Conservation (phyloP, 2,113 vertebrate species). For the Plestiodon gilberti region DNA sequence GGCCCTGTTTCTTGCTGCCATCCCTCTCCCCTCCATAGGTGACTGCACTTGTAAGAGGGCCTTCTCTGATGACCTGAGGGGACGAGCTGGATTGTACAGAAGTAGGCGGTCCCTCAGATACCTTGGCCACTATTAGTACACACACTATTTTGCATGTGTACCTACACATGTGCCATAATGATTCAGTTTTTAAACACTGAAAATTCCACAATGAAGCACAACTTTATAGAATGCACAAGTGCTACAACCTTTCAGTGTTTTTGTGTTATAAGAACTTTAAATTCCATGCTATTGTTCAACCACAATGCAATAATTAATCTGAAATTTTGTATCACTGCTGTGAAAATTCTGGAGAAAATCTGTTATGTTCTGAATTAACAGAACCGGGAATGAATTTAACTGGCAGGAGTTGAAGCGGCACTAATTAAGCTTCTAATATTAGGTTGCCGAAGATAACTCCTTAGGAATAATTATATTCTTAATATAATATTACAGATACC, state of each 20-base stretch:
- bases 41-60: too few species aligned
- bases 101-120: too few species aligned
- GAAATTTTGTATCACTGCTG: not conserved
- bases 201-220: not conserved
- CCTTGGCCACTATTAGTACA: too few species aligned
- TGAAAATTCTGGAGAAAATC: not conserved
- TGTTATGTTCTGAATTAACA: not conserved
- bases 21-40: too few species aligned
- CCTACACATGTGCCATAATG: not conserved
- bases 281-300: too few species aligned
- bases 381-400: not conserved
- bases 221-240: not conserved
- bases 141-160: not conserved
- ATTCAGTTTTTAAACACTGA: not conserved
- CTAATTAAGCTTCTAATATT: not conserved
- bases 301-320: not conserved
- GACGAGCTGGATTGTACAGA: too few species aligned
- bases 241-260: too few species aligned
- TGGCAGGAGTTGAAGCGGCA: not conserved
- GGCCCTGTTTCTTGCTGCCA: too few species aligned
- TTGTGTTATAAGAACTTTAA: too few species aligned
- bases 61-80: too few species aligned
- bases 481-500: not conserved
- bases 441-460: conserved; percentile 12
- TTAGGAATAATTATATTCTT: too few species aligned